phyloP scores from a whole-genome alignment of 2,113 vertebrate genomes.

The Myotis yumanensis region DNA sequence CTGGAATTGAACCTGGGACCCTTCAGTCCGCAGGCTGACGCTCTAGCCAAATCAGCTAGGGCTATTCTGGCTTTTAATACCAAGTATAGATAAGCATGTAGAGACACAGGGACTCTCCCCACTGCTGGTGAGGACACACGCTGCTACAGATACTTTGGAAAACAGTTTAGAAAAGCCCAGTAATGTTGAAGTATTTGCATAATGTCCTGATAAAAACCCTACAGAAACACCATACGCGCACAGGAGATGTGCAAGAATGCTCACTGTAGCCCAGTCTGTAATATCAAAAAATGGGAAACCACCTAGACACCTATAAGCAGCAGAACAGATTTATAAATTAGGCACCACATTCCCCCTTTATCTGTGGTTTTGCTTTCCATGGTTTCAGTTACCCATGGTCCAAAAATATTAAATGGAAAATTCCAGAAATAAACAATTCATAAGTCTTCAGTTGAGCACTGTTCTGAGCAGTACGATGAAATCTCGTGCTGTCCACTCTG shows the following conservation, averaged over 20 bases:
- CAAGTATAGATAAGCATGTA: neutral
- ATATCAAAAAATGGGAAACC: neutral
- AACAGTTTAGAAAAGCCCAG: neutral
- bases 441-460: neutral
- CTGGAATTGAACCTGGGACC: too few species aligned
- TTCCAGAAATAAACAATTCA: neutral
- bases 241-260: neutral
- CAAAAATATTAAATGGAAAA: neutral
- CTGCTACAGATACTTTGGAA: neutral
- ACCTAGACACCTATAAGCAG: too few species aligned
- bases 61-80: neutral
- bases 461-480: neutral
- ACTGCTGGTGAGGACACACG: accelerated
- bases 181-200: neutral
- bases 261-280: neutral
- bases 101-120: neutral
- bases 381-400: neutral
- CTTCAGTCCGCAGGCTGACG: too few species aligned
- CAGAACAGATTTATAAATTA: neutral
- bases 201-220: neutral
- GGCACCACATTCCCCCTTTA: neutral
- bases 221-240: accelerated
- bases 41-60: too few species aligned
- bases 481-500: neutral
- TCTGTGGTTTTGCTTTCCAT: neutral